phyloP scores from a whole-genome alignment of 1,140 invertebrate genomes.

The Trissolcus basalis region DNA sequence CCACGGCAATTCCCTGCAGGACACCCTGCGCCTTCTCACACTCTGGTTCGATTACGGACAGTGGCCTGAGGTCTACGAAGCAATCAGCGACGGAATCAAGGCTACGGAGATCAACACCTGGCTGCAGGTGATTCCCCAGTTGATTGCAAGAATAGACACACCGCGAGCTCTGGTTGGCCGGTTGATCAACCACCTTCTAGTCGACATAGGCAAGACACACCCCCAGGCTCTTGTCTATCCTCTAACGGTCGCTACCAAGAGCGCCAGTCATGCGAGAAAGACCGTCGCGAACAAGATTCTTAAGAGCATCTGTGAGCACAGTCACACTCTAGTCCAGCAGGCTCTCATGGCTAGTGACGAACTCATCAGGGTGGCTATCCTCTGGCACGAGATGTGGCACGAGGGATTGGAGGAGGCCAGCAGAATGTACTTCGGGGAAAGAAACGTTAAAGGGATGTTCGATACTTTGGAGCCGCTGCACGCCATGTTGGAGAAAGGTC shows the following conservation, averaged over 20 bases:
- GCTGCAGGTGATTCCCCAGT: slow-evolving; percentile 99
- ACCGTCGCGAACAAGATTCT: slow-evolving; percentile 96
- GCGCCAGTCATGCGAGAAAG: slow-evolving; percentile 87
- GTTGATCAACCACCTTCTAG: slow-evolving; percentile 93
- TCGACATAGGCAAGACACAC: slow-evolving; percentile 95
- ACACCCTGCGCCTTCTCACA: slow-evolving; percentile 94
- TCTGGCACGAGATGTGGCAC: slow-evolving; percentile 99
- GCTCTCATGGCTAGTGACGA: slow-evolving; percentile 97
- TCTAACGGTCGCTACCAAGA: slow-evolving; percentile 97
- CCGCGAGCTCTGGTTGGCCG: slow-evolving; percentile 89
- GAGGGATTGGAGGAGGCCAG: slow-evolving; percentile 99
- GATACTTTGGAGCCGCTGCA: slow-evolving; percentile 96
- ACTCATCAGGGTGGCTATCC: slow-evolving; percentile 96
- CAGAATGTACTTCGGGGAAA: slow-evolving; percentile 94
- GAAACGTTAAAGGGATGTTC: slow-evolving; percentile 96
- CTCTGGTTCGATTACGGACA: slow-evolving; percentile 98
- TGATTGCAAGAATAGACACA: slow-evolving; percentile 98
- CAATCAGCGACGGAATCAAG: slow-evolving; percentile 92
- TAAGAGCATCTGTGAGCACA: slow-evolving; percentile 96
- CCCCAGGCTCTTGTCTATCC: slow-evolving; percentile 96
- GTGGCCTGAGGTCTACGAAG: slow-evolving; percentile 93
- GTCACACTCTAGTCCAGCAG: slow-evolving; percentile 92
- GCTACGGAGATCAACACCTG: slow-evolving; percentile 98
- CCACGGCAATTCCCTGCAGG: slow-evolving; percentile 96
- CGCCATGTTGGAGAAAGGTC: slow-evolving; percentile 93